Conservation (phyloP, 2,797 vertebrate species). For the Pempheris klunzingeri region DNA sequence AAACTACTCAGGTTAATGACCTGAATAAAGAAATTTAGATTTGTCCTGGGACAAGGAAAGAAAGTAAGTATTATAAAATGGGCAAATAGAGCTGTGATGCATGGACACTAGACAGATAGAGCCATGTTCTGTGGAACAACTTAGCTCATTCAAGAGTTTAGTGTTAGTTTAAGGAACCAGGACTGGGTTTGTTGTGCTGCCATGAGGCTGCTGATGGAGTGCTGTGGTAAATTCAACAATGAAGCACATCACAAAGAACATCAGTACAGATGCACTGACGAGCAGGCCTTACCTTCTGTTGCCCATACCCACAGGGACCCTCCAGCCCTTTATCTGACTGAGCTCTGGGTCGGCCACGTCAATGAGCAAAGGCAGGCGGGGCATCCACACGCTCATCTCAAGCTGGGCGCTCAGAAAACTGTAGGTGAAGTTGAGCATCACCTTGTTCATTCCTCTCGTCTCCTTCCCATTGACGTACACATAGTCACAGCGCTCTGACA, state of each 20-base stretch:
- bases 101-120: background rate
- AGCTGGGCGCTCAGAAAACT: conserved; percentile 92
- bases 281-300: conserved; percentile 83
- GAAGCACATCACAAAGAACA: background rate
- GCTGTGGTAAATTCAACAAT: background rate
- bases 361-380: conserved; percentile 91
- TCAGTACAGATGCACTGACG: background rate
- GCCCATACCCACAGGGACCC: conserved; percentile 84
- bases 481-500: conserved; percentile 94
- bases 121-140: background rate
- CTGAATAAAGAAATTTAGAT: conserved; percentile 28
- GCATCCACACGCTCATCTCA: conserved; percentile 92
- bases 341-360: conserved; percentile 94
- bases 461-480: conserved; percentile 95
- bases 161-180: background rate
- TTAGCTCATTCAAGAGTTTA: conserved; percentile 9
- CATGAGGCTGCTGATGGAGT: background rate
- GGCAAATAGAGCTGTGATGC: background rate
- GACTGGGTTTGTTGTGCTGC: background rate
- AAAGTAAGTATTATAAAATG: conserved; percentile 19
- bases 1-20: conserved; percentile 26
- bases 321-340: conserved; percentile 96
- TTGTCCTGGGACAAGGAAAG: background rate
- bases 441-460: conserved; percentile 88
- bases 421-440: conserved; percentile 92